A percentile compares a stretch with the other conserved stretches of the same genome.
Evolutionary conservation across 1,140 invertebrate genomes (phyloP).

Genomic region (Achatina immaculata): DNA sequence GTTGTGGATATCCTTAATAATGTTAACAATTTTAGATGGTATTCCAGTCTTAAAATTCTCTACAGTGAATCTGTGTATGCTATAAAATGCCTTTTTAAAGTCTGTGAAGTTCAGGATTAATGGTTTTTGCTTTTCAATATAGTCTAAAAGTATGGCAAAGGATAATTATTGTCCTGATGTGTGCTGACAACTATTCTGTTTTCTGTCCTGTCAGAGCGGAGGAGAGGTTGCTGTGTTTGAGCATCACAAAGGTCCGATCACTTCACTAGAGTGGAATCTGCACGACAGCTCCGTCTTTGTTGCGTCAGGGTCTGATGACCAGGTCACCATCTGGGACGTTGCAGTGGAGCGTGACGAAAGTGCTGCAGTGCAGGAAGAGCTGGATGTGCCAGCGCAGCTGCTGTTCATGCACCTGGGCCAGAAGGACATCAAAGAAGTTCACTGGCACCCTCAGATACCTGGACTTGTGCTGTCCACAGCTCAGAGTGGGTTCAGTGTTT

Average conservation of each 20-base stretch:
- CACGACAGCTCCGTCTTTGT: conserved; percentile 92
- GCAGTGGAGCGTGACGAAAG: conserved; percentile 87
- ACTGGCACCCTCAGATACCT: conserved; percentile 97
- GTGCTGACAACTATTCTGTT: too few species aligned
- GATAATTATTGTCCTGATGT: too few species aligned
- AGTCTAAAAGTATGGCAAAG: too few species aligned
- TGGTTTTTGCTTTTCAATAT: too few species aligned
- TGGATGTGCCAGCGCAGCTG: conserved; percentile 91
- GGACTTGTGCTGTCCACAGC: conserved; percentile 96
- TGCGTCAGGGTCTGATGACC: conserved; percentile 93
- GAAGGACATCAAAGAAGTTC: conserved; percentile 96
- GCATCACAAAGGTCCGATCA: conserved; percentile 91
- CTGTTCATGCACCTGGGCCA: conserved; percentile 99
- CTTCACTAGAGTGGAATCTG: conserved; percentile 97
- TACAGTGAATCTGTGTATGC: too few species aligned
- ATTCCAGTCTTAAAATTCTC: too few species aligned
- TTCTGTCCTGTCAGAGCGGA: too few species aligned
- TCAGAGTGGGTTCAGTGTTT: conserved; percentile 94
- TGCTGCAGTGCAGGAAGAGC: conserved; percentile 69
- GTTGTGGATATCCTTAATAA: too few species aligned
- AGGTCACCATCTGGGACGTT: conserved; percentile 96
- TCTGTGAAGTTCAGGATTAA: too few species aligned
- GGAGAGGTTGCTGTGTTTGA: conserved; percentile 92
- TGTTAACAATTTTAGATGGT: too few species aligned
- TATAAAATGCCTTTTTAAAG: too few species aligned